Base-by-base conservation (phyloP, 1,140 invertebrate genomes). In the Lordiphosa collinella region DNA sequence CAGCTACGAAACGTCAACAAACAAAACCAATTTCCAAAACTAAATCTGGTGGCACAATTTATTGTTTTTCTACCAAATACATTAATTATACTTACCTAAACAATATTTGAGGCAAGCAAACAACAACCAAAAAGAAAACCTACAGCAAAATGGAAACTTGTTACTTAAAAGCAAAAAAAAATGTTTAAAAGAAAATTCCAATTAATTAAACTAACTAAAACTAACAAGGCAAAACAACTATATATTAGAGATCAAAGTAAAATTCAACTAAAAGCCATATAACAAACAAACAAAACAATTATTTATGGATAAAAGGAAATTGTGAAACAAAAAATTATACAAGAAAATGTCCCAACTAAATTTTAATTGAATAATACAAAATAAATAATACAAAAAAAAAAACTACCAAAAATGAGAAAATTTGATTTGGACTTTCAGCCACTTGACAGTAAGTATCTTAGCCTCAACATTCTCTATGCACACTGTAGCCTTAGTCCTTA, bases 11-110 rank as follows among this genome's bases (percentile, higher is more conserved):
- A 62, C 40, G 63, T 67, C 63, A 68, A 68, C 59, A 71, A 63
- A 59, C 46, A 32, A 74, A 80, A 82, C 71, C 70, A 66, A 75
- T 60, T 37, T 61, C 62, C 54, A 71, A 76, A 38, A 53, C 44
- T 53, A 78, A 75, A 84, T 82, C 76, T 84, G 71, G 76, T 76
- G 76, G 76, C 76, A 82, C 76, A 82, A 82, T 82, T 82, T 79
- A 82, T 75, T 49, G 76, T 82, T 82, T 82, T 82, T 82, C 75
- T 82, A 82, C 76, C 76, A 82, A 80, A 71, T 76, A 72, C 48
- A 68, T 46, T 63, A 62, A 54, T 49, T 36, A 53, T 50, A 54
- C 35, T 57, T 74, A 68, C 55, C 36, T 72, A 66, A 61, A 58
- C 47, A 65, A 56, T 29, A 29, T 29, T 29, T 29, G 25, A 8